Evolutionary conservation across 2,797 vertebrate species (phyloP).

Genomic region (Pseudocheirus occidentalis): DNA sequence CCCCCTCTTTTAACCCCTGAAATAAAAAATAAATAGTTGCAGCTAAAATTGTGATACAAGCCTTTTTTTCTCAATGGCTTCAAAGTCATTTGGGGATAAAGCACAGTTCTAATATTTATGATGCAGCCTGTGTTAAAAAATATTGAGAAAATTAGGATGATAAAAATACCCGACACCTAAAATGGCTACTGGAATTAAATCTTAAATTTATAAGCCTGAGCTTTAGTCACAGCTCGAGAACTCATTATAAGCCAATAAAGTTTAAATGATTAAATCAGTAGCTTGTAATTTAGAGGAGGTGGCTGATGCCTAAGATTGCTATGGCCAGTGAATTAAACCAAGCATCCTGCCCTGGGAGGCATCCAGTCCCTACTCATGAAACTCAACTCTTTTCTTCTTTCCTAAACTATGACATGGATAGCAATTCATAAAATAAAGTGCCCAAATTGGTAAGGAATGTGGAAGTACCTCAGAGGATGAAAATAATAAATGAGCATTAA

Average conservation of each 20-base stretch:
- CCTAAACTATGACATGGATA: neutral
- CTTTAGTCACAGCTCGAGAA: conserved; percentile 49
- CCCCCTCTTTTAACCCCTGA: too few relatives aligned
- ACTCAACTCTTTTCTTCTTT: neutral
- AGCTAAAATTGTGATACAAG: neutral
- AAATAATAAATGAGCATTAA: neutral
- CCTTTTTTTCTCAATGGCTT: neutral
- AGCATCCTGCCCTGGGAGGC: neutral
- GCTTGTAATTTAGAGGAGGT: conserved; percentile 39
- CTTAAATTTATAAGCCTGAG: conserved; percentile 44
- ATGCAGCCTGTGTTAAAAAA: neutral
- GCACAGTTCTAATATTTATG: neutral
- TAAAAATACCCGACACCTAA: conserved; percentile 19
- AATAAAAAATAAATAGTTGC: neutral
- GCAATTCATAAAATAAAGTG: neutral
- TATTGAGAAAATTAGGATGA: neutral
- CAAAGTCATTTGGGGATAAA: neutral
- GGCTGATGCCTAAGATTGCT: conserved; percentile 27
- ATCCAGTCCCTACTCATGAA: neutral
- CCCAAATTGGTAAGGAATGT: neutral
- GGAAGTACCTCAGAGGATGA: neutral
- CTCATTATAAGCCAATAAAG: conserved; percentile 54
- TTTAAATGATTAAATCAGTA: conserved; percentile 48
- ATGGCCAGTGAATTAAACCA: conserved; percentile 21
- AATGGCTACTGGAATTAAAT: conserved; percentile 41